These are phyloP conservation scores for Philopotamus ludificatus DNA, from an alignment of 1,140 invertebrate species.

Conservation along the genomic window DNA sequence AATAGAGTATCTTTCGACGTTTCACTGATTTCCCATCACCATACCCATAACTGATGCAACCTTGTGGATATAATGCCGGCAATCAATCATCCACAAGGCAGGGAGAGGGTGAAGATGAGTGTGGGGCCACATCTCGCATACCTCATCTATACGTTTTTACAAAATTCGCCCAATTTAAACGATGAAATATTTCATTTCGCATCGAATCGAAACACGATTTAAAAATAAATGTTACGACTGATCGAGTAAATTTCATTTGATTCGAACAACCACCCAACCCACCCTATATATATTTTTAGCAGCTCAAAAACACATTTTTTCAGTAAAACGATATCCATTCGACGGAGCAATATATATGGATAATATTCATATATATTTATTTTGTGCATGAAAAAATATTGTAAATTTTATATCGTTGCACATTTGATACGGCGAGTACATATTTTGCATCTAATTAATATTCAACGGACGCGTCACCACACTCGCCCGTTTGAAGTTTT, in stretches of 20 bases:
- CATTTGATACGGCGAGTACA: too few species aligned
- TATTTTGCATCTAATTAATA: too few species aligned
- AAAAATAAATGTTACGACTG: too few species aligned
- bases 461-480: too few species aligned
- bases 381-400: too few species aligned
- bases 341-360: too few species aligned
- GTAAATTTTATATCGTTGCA: too few species aligned
- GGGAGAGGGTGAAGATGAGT: constrained; percentile 17
- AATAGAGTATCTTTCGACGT: constrained; percentile 15
- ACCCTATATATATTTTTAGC: neutral
- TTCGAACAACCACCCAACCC: too few species aligned
- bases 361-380: too few species aligned
- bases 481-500: too few species aligned
- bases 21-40: constrained; percentile 18
- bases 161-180: constrained; percentile 19
- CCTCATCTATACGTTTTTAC: constrained; percentile 1
- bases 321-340: neutral
- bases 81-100: constrained; percentile 26
- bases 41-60: constrained; percentile 31
- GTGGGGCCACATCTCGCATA: neutral
- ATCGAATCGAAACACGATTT: constrained; percentile 4
- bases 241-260: too few species aligned
- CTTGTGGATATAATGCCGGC: constrained; percentile 28
- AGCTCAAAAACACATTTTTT: neutral
- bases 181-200: constrained; percentile 14